Evolutionary conservation across 2,113 vertebrate species (phyloP).

Genomic region (Manacus vitellinus): DNA sequence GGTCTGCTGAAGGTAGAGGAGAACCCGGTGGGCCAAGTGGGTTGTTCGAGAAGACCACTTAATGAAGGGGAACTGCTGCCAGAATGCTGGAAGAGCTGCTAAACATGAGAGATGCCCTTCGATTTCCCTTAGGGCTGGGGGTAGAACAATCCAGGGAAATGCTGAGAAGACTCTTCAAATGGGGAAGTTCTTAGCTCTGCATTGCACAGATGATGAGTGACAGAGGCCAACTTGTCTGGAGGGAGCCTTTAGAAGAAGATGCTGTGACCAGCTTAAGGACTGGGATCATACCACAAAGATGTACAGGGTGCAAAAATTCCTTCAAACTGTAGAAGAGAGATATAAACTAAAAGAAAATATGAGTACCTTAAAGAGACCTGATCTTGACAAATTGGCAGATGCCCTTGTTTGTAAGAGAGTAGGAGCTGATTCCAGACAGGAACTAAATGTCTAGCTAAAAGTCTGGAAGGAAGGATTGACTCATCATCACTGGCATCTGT

Average conservation of each 20-base stretch:
- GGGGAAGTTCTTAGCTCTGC: not conserved
- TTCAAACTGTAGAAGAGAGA: not conserved
- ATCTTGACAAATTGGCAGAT: not conserved
- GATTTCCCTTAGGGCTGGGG: not conserved
- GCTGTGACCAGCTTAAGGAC: not conserved
- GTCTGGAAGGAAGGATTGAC: not conserved
- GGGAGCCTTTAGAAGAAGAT: not conserved
- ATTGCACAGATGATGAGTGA: not conserved
- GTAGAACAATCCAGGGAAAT: not conserved
- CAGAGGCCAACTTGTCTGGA: not conserved
- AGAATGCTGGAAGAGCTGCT: not conserved
- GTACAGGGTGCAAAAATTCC: not conserved
- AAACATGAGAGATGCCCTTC: not conserved
- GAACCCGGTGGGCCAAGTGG: not conserved
- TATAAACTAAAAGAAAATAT: not conserved
- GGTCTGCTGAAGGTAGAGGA: not conserved
- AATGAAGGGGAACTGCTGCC: not conserved
- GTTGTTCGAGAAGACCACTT: not conserved
- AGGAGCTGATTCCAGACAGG: not conserved
- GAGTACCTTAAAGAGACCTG: not conserved
- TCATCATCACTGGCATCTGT: not conserved
- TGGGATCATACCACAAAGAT: not conserved
- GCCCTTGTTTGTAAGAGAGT: not conserved
- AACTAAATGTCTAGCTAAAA: not conserved
- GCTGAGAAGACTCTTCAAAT: not conserved